Base-by-base conservation (phyloP, 2,797 vertebrate species). In the Protosalanx chinensis region DNA sequence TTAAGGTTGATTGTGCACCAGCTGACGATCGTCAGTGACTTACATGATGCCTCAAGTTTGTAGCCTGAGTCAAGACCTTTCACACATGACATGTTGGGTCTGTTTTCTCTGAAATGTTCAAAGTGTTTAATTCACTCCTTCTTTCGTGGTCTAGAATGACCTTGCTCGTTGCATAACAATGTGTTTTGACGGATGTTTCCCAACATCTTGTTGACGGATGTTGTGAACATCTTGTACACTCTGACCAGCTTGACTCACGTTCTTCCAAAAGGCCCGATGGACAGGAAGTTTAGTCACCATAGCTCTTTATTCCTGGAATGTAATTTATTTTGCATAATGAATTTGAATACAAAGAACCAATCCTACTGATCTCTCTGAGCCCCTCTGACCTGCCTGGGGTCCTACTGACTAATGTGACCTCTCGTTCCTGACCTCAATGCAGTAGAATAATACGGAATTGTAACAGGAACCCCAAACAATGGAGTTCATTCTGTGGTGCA, bases 401-500 rank as follows among this genome's bases (percentile, higher is more conserved):
- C 37, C 37, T 41, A 41, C 12, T 41, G 37, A 65, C 64, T 23
- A 20, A 49, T 13, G 10, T 65, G 64, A 65, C 13, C 4, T 3
- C 64, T 59, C 20, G 5, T 49, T 33, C 35, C 33, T 49, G 23
- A 65, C 37, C 64, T 66, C 20, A 16, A 20, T 6, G 16, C 62
- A 41, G 64, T 27, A 49, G 20, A 66, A 66, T 66, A 66, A 64
- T 35, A 64, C 32, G n/a, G 62, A 30, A 64, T 23, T 66, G 41
- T 16, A 66, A 66, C 64, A 29, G 41, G 37, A 66, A 66, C 41
- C 23, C 37, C 37, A 10, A 8, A 66, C 64, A 66, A 30, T 49
- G 64, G 41, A 6, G 30, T 18, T 66, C 64, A 51, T 51, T n/a
- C 64, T 66, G 12, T 41, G 49, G 20, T 66, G 37, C 37, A 66